Base-by-base conservation (phyloP, 2,888 invertebrate genomes). In the Agrilus biguttatus region DNA sequence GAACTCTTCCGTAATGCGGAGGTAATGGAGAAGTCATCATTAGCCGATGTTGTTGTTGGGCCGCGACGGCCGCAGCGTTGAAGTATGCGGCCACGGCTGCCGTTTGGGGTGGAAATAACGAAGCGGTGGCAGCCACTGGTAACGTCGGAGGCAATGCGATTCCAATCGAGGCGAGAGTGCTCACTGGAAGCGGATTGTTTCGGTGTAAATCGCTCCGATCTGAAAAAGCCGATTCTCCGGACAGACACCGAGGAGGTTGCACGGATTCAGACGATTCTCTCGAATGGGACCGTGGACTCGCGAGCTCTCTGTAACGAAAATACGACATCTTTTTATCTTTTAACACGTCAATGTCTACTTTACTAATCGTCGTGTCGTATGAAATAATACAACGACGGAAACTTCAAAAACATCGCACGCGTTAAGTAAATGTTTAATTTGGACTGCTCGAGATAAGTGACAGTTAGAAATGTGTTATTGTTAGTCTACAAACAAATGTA, bases 81-180 rank as follows among this genome's bases (percentile, higher is more conserved):
- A 85, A 72, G 61, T 85, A 85, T 6, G 85, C 86, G 19, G 85
- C 85, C 71, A 86, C 83, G 3, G 84, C 84, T 3, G 85, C 85
- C 5, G 84, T 83, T 63, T 85, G 85, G 28, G 83, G 80, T 14
- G 85, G 84, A 53, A 84, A 62, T 14, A 83, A 70, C 12, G 77
- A 74, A 21, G 77, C 76, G 19, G 74, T 73, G 14, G 73, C 72
- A 8, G 78, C 75, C 21, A 79, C 76, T 34, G 80, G 80, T 53
- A 83, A 68, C 2, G 83, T 78, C 6, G 80, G 77, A 1, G 80
- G 75, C 49, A 75, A 60, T 35, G 77, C 71, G 46, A 83, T 71
- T 33, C 79, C 80, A 37, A 79, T 75, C 50, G 83, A 74, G 62
- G 83, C 81, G 19, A 78, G 71, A 51, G 72, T 73, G 56, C 70